Conservation (phyloP, 1,140 invertebrate genomes). For the Anadara kagoshimensis region DNA sequence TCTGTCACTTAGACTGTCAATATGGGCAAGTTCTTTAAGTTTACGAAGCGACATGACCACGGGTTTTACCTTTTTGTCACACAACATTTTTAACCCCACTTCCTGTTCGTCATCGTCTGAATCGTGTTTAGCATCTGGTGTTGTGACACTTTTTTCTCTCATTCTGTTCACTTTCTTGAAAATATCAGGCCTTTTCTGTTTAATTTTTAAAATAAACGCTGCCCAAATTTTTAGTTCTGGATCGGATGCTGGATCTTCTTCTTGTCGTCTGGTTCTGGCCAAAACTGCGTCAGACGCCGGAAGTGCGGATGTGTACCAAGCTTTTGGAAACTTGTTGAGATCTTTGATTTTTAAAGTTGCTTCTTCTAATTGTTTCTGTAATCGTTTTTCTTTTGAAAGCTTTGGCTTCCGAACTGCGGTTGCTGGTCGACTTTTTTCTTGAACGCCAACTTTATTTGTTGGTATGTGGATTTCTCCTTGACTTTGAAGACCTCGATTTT, state of each 20-base stretch:
- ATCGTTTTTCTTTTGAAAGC: too few species aligned
- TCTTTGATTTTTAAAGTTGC: too few species aligned
- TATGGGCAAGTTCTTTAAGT: slow-evolving; percentile 36
- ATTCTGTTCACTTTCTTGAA: not conserved
- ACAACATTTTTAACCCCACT: slow-evolving; percentile 29
- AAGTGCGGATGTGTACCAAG: slow-evolving; percentile 46
- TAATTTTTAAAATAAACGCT: slow-evolving; percentile 10
- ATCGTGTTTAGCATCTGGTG: not conserved
- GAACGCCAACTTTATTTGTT: too few species aligned
- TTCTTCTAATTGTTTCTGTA: too few species aligned
- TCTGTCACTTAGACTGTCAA: slow-evolving; percentile 30
- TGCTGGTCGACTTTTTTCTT: too few species aligned
- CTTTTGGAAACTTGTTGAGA: slow-evolving; percentile 29
- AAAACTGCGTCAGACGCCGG: slow-evolving; percentile 47
- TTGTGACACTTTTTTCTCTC: not conserved
- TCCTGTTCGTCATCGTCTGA: slow-evolving; percentile 6
- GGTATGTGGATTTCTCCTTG: too few species aligned
- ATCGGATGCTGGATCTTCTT: slow-evolving; percentile 35
- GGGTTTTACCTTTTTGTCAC: slow-evolving; percentile 40
- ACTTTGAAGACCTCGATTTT: too few species aligned
- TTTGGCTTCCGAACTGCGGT: too few species aligned
- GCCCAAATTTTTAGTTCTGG: slow-evolving; percentile 23
- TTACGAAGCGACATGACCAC: slow-evolving; percentile 40
- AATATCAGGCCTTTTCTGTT: slow-evolving; percentile 23
- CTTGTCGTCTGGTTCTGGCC: slow-evolving; percentile 32